Evolutionary conservation across 1,140 invertebrate genomes (phyloP).

Genomic region (Aporrectodea caliginosa): DNA sequence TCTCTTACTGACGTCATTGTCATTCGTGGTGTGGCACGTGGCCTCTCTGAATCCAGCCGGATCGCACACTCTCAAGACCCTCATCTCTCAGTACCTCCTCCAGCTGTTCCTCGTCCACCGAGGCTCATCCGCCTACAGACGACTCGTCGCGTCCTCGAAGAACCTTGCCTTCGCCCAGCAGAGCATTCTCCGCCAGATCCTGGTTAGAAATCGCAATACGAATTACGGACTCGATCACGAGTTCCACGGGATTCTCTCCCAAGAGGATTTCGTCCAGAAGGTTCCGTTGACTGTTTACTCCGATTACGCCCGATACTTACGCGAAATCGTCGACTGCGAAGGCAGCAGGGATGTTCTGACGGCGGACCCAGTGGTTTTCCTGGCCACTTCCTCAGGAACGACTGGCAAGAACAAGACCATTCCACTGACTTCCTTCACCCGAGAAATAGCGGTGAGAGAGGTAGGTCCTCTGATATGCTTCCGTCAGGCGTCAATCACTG

Average conservation of each 20-base stretch:
- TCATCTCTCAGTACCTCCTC: conserved; percentile 26
- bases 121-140: not conserved
- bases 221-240: not conserved
- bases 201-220: conserved; percentile 7
- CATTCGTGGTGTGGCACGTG: conserved; percentile 10
- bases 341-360: conserved; percentile 19
- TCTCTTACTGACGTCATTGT: too few relatives aligned
- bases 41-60: conserved; percentile 12
- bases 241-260: not conserved
- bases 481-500: conserved; percentile 9
- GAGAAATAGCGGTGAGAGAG: conserved; percentile 11
- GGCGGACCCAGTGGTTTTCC: conserved; percentile 19
- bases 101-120: too few relatives aligned
- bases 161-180: not conserved
- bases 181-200: not conserved
- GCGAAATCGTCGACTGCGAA: not conserved
- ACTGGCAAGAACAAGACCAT: conserved; percentile 28
- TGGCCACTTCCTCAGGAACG: conserved; percentile 29
- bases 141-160: not conserved
- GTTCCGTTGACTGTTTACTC: conserved; percentile 11
- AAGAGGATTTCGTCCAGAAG: not conserved
- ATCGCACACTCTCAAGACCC: conserved; percentile 24
- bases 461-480: conserved; percentile 17
- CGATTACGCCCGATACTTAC: conserved; percentile 9
- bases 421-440: conserved; percentile 23